Conservation (phyloP, 2,113 vertebrate species). For the Terrapene triunguis region DNA sequence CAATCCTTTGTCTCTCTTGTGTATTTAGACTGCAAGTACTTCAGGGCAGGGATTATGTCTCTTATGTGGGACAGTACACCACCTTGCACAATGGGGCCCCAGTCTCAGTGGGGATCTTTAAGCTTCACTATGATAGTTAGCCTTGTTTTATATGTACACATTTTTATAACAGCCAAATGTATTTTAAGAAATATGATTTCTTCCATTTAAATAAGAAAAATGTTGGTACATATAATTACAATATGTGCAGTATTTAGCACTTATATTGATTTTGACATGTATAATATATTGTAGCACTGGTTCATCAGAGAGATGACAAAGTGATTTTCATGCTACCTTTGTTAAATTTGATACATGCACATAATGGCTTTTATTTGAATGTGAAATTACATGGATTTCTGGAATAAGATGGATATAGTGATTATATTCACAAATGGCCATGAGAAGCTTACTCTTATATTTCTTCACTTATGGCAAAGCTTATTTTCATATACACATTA, state of each 20-base stretch:
- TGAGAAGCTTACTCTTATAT: slow-evolving; percentile 33
- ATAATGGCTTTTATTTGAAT: slow-evolving; percentile 37
- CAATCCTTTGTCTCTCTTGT: not conserved
- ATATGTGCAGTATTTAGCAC: slow-evolving; percentile 2
- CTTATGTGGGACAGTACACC: not conserved
- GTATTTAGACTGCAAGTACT: not conserved
- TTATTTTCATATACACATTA: slow-evolving; percentile 50
- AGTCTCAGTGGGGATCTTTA: not conserved
- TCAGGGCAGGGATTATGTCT: not conserved
- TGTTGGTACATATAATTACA: slow-evolving; percentile 2
- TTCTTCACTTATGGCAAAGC: slow-evolving; percentile 48
- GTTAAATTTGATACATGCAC: not conserved
- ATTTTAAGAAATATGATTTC: slow-evolving; percentile 38
- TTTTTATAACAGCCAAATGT: not conserved
- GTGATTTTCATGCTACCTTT: slow-evolving; percentile 35
- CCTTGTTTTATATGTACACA: not conserved
- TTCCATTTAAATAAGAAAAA: slow-evolving; percentile 38
- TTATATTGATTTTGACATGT: slow-evolving; percentile 35
- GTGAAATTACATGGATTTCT: slow-evolving; percentile 42
- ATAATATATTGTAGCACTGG: not conserved
- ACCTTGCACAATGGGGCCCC: not conserved
- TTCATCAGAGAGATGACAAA: slow-evolving; percentile 15
- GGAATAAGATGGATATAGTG: slow-evolving; percentile 36
- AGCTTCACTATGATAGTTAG: not conserved
- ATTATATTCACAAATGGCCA: slow-evolving; percentile 24